Evolutionary conservation across 2,888 invertebrate genomes (phyloP).

Genomic region (Apotomis capreana): DNA sequence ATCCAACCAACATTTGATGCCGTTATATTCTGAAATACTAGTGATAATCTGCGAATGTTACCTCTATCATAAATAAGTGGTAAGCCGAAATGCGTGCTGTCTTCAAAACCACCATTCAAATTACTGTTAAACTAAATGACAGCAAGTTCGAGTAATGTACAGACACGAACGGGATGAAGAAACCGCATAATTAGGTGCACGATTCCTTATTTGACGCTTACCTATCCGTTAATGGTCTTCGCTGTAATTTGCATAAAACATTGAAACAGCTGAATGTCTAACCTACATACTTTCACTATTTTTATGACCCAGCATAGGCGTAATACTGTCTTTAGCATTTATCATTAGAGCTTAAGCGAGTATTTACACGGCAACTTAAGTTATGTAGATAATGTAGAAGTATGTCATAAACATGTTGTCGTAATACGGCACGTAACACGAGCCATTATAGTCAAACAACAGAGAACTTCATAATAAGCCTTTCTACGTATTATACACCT

Average conservation of each 20-base stretch:
- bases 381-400: constrained; percentile 15
- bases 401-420: constrained; percentile 8
- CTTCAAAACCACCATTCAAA: constrained; percentile 44
- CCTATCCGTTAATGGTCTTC: constrained; percentile 44
- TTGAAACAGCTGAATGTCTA: constrained; percentile 40
- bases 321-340: constrained; percentile 27
- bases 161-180: constrained; percentile 47
- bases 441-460: not conserved
- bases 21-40: constrained; percentile 43
- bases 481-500: not conserved
- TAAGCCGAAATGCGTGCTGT: constrained; percentile 25
- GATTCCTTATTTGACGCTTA: constrained; percentile 46
- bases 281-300: constrained; percentile 42
- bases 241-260: constrained; percentile 41
- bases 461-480: not conserved
- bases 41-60: constrained; percentile 36
- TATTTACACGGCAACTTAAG: constrained; percentile 11
- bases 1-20: constrained; percentile 44
- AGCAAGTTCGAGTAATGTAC: constrained; percentile 44
- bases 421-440: not conserved
- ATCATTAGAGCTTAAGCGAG: not conserved
- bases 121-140: constrained; percentile 46
- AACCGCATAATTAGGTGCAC: constrained; percentile 50
- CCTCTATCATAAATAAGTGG: constrained; percentile 6
- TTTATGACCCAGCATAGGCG: constrained; percentile 32